Conservation (phyloP, 92 coral and sea anemone genomes). For the Epizoanthus rinbou region DNA sequence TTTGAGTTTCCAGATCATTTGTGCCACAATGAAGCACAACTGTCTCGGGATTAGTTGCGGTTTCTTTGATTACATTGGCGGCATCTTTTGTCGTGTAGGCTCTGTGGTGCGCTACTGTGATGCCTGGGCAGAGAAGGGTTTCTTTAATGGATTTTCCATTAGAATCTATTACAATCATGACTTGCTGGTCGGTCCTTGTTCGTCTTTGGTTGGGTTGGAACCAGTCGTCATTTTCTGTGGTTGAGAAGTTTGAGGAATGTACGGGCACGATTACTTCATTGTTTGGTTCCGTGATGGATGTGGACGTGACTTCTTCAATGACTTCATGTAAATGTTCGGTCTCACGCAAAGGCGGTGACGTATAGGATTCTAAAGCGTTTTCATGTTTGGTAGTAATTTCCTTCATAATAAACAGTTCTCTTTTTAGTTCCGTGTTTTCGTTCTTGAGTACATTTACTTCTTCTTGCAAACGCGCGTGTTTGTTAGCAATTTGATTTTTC, state of each 20-base stretch:
- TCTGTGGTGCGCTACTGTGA: neutral
- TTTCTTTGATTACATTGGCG: neutral
- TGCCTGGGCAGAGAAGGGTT: neutral
- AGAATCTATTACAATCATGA: neutral
- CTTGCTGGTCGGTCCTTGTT: too few relatives aligned
- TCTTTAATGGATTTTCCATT: neutral
- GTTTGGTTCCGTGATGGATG: too few relatives aligned
- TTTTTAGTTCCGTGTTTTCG: constrained; percentile 33
- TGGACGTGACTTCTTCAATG: too few relatives aligned
- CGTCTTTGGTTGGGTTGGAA: too few relatives aligned
- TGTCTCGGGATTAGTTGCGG: constrained; percentile 8
- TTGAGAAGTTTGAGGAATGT: too few relatives aligned
- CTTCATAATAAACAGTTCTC: constrained; percentile 18
- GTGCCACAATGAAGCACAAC: constrained; percentile 50
- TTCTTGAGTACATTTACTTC: constrained; percentile 10
- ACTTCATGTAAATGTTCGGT: neutral
- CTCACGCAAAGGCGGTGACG: neutral
- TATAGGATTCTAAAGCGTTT: constrained; percentile 6
- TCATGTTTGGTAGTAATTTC: constrained; percentile 45
- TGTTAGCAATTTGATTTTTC: constrained; percentile 17
- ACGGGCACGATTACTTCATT: too few relatives aligned
- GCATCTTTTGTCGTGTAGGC: neutral
- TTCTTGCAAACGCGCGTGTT: constrained; percentile 7
- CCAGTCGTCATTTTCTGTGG: neutral
- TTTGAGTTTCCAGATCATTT: constrained; percentile 45